These are phyloP conservation scores for Oedothorax gibbosus DNA, from an alignment of 1,140 invertebrate species.

Conservation along the genomic window DNA sequence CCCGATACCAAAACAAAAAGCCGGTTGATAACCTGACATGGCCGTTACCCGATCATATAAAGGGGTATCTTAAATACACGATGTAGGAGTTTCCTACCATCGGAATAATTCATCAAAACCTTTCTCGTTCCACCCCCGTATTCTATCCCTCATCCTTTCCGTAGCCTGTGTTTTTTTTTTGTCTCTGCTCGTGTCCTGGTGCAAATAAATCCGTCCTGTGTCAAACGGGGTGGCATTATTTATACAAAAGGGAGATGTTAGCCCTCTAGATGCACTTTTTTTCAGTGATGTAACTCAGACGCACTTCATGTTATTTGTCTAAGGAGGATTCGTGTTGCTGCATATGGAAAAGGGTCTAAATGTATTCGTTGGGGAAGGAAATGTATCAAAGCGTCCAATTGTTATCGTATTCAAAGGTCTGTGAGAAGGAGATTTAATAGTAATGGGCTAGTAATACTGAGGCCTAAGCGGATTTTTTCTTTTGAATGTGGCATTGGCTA, in stretches of 20 bases:
- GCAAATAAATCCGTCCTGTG: slow-evolving; percentile 53
- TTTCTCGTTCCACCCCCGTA: slow-evolving; percentile 10
- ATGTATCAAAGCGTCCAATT: too few species aligned
- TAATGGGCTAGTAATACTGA: too few species aligned
- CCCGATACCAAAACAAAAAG: background rate
- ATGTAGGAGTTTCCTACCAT: slow-evolving; percentile 42
- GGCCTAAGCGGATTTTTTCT: too few species aligned
- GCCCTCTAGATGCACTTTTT: slow-evolving; percentile 15
- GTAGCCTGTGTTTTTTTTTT: background rate
- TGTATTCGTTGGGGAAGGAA: too few species aligned
- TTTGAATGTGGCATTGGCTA: too few species aligned
- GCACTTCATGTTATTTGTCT: slow-evolving; percentile 34
- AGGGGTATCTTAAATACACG: slow-evolving; percentile 43
- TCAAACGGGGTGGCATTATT: slow-evolving; percentile 59
- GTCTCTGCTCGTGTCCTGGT: slow-evolving; percentile 19
- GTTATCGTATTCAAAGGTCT: too few species aligned
- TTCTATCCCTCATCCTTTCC: slow-evolving; percentile 30
- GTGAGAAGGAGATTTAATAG: too few species aligned
- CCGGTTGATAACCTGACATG: slow-evolving; percentile 39
- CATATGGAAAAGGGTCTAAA: background rate
- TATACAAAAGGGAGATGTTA: slow-evolving; percentile 48
- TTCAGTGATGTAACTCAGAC: slow-evolving; percentile 16
- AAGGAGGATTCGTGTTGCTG: background rate
- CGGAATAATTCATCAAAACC: slow-evolving; percentile 57
- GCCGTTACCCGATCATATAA: slow-evolving; percentile 21